Evolutionary conservation across 2,888 invertebrate genomes (phyloP).

Genomic region (Andrena chrysosceles): DNA sequence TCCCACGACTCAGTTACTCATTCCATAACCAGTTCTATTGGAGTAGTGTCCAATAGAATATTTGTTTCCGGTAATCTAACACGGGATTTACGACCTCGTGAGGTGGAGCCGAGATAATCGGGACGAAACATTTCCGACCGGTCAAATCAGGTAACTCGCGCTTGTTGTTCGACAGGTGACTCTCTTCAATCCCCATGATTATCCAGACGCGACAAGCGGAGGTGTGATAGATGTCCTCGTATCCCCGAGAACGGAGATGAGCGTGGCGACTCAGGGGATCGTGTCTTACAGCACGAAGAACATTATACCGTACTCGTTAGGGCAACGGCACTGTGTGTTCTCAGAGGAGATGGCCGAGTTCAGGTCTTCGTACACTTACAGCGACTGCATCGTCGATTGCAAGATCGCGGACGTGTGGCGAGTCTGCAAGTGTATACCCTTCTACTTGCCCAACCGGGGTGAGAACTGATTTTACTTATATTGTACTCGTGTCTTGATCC

Average conservation of each 20-base stretch:
- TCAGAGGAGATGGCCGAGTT: slow-evolving; percentile 83
- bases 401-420: slow-evolving; percentile 86
- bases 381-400: slow-evolving; percentile 88
- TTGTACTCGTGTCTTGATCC: not conserved
- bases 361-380: slow-evolving; percentile 86
- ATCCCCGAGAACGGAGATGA: slow-evolving; percentile 83
- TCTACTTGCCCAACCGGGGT: slow-evolving; percentile 85
- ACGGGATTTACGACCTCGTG: no score
- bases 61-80: no score
- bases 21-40: no score
- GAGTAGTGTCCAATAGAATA: no score
- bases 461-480: slow-evolving; percentile 5
- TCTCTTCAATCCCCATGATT: slow-evolving; percentile 86
- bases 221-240: slow-evolving; percentile 85
- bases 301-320: slow-evolving; percentile 68
- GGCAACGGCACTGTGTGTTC: slow-evolving; percentile 87
- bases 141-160: no score
- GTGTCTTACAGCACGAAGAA: slow-evolving; percentile 80
- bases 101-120: no score
- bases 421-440: slow-evolving; percentile 88
- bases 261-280: slow-evolving; percentile 81
- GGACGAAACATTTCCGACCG: no score
- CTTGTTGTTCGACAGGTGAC: slow-evolving; percentile 80
- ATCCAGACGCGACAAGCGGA: slow-evolving; percentile 86
- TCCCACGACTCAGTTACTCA: no score